These are phyloP conservation scores for Acleris holmiana DNA, from an alignment of 2,888 invertebrate genomes.

Conservation along the genomic window DNA sequence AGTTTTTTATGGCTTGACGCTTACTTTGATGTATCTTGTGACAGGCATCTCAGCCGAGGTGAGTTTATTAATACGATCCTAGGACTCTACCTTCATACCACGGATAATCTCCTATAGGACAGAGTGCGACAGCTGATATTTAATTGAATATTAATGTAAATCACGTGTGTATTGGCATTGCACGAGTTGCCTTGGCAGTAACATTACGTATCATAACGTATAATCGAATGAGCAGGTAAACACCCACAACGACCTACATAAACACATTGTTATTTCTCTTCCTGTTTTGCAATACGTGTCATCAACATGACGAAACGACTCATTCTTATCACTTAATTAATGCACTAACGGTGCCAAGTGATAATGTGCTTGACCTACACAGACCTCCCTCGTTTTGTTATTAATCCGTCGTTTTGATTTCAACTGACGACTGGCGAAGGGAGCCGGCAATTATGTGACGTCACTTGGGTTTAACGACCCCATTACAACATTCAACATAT, in stretches of 20 bases:
- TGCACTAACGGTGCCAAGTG: slow-evolving; percentile 44
- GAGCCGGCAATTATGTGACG: slow-evolving; percentile 83
- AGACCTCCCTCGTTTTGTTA: slow-evolving; percentile 74
- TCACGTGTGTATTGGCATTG: neutral
- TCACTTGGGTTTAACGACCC: slow-evolving; percentile 83
- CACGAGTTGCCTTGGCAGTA: slow-evolving; percentile 6
- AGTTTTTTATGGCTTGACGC: too few species aligned
- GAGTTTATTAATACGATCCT: too few species aligned
- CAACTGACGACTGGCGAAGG: slow-evolving; percentile 75
- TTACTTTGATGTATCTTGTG: too few species aligned
- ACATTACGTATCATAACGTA: slow-evolving; percentile 4
- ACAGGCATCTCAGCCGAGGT: too few species aligned
- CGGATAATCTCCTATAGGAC: neutral
- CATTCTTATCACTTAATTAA: slow-evolving; percentile 36
- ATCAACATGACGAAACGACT: slow-evolving; percentile 15
- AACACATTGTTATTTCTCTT: slow-evolving; percentile 14
- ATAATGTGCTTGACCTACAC: slow-evolving; percentile 82
- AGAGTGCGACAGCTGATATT: neutral
- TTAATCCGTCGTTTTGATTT: slow-evolving; percentile 82
- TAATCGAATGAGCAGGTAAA: slow-evolving; percentile 15
- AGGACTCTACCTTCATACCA: too few species aligned
- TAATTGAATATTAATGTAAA: slow-evolving; percentile 2
- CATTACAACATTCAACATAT: slow-evolving; percentile 81
- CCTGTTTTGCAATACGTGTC: slow-evolving; percentile 26
- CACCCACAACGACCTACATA: slow-evolving; percentile 15